Evolutionary conservation across 2,113 vertebrate species (phyloP), one percentile per base, ranked within the genome.

Genomic region (Leptobrachium leishanense): DNA sequence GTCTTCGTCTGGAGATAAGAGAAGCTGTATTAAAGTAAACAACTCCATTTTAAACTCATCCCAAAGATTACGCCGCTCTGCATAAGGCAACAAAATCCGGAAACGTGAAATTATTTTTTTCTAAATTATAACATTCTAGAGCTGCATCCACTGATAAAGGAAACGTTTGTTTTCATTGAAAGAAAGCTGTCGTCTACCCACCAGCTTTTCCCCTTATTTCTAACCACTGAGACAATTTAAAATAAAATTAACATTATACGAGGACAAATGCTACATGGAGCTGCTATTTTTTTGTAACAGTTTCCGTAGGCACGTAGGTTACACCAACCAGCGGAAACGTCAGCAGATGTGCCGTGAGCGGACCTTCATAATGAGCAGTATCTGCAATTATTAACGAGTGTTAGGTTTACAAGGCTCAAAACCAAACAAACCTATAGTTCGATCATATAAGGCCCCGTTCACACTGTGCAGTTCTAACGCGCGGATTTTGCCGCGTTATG

Each of bases 1-100:
- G 95, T 96, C 79, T 97, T 97, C 12, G 89, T 94, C 94, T 96
- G 90, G 46, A 86, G 62, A 83, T 65, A 88, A 88, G 72, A 59
- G 81, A 87, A 85, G 68, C 39, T 57, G 69, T 1, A 83, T 76
- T 63, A 84, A 79, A 87, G 15, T 77, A 85, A 87, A 75, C 0
- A 77, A 13, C 74, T 78, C 11, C 20, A 77, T 86, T 86, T 83
- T 43, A 82, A 88, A 85, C 79, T 44, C 77, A 74, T 2, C 15
- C 39, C 83, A 54, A 81, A 83, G 65, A 68, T 74, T 84, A 84
- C 82, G n/a, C 15, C 71, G 81, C 53, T 85, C 62, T 9, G 75
- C 81, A 76, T 78, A 79, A 46, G 6, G 13, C 12, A 68, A 43
- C 2, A 31, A 85, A 76, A 83, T 82, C 9, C 62, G 0, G 74